phyloP scores from a whole-genome alignment of 2,888 invertebrate genomes.

The Latheticus oryzae region DNA sequence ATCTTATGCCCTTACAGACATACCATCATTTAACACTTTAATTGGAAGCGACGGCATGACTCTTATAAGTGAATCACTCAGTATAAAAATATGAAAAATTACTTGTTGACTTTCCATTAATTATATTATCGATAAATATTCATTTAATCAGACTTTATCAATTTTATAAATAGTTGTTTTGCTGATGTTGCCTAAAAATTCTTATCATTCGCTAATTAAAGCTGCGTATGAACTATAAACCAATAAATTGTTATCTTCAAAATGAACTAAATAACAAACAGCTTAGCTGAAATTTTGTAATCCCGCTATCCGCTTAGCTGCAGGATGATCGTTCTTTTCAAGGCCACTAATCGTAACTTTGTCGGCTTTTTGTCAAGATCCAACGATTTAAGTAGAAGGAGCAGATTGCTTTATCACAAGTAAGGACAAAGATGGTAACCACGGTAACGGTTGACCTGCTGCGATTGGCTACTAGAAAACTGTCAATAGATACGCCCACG shows the following conservation, averaged over 20 bases:
- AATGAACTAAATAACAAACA: no score
- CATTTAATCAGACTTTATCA: slow-evolving; percentile 10
- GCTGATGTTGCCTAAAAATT: slow-evolving; percentile 20
- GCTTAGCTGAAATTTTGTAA: slow-evolving; percentile 14
- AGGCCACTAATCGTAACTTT: slow-evolving; percentile 34
- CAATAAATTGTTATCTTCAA: no score
- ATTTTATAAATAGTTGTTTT: slow-evolving; percentile 36
- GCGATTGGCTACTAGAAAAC: slow-evolving; percentile 63
- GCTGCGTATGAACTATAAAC: slow-evolving; percentile 17
- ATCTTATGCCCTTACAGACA: slow-evolving; percentile 23
- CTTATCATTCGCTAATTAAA: slow-evolving; percentile 33
- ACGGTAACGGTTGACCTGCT: slow-evolving; percentile 61
- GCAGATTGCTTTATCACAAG: slow-evolving; percentile 53
- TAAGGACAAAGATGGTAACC: slow-evolving; percentile 61
- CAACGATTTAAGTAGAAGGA: slow-evolving; percentile 46
- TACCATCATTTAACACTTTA: slow-evolving; percentile 15
- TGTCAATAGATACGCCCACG: slow-evolving; percentile 63
- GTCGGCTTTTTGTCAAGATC: slow-evolving; percentile 36
- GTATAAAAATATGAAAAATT: no score
- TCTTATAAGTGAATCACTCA: slow-evolving; percentile 3
- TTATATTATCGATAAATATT: no score
- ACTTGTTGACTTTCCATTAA: no score
- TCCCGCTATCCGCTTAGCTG: slow-evolving; percentile 8
- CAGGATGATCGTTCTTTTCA: slow-evolving; percentile 15
- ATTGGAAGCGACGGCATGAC: slow-evolving; percentile 5